Base-by-base conservation (phyloP, 2,113 vertebrate species). In the Ranitomeya imitator region DNA sequence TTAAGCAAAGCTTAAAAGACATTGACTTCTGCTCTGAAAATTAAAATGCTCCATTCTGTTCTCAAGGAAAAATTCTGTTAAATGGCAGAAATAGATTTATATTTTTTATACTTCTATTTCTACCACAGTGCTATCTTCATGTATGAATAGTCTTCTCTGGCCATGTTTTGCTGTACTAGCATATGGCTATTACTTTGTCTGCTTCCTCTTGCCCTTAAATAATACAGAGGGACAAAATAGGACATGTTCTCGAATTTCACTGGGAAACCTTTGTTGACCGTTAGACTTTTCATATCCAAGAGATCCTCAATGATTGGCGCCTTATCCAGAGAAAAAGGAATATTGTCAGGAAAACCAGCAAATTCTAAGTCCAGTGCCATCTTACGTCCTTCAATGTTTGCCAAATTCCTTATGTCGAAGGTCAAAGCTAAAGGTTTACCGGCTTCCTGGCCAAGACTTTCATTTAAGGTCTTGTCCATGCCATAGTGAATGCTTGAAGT, bases 181-280 rank as follows among this genome's bases (percentile, higher is more conserved):
- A 83, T 12, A n/a, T 83, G 65, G 19, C 9, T 61, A 16, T 54
- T 51, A 9, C 54, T 83, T 31, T 63, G 16, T 6, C 80, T 52
- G 12, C 15, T 21, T 26, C 45, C 45, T 18, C 0, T 1, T 21
- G n/a, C 37, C 12, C 59, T 61, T 88, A 77, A 83, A 7, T 51
- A 5, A 83, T 54, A n/a, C 14, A 45, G 14, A 31, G 37, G 69
- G 3, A 21, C 5, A 83, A 65, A 77, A 83, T 83, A 88, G 2
- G 80, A 77, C 71, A 77, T 55, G 60, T 88, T 88, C 60, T 63
- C 69, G 78, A 83, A 88, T 45, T 83, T 83, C 45, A 83, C 16
- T 67, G 79, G n/a, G 4, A 65, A 60, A 11, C 8, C 54, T 12
- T 52, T 52, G 1, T 21, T 21, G 1, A 37, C 6, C 23, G 5